phyloP scores from a whole-genome alignment of 35 echinoderm and acorn worm genomes.

The Anneissia japonica region DNA sequence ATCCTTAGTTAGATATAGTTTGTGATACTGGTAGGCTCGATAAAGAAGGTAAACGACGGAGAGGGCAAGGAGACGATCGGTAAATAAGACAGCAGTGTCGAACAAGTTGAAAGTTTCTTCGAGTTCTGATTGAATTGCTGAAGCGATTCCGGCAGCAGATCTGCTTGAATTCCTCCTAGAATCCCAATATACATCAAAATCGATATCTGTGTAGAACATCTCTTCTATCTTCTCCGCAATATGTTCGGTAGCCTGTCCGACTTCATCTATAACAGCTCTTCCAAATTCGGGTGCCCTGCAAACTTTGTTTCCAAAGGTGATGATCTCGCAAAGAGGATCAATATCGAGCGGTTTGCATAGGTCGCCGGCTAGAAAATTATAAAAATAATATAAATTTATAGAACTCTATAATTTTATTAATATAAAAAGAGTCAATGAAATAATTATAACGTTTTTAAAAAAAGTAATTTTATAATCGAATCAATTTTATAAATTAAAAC shows the following conservation, averaged over 20 bases:
- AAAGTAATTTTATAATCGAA: too few relatives aligned
- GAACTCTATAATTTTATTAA: too few relatives aligned
- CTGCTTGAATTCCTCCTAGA: conserved; percentile 27
- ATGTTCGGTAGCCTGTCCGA: background rate
- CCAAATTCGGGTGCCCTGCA: background rate
- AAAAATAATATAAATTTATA: background rate
- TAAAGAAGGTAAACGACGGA: conserved; percentile 64
- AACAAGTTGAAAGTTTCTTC: conserved; percentile 23
- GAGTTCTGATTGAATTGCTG: conserved; percentile 57
- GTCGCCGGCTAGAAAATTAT: background rate
- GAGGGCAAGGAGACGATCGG: conserved; percentile 66
- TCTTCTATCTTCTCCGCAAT: conserved; percentile 19
- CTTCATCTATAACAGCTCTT: conserved; percentile 15
- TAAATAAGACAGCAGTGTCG: conserved; percentile 37
- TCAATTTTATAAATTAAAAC: too few relatives aligned
- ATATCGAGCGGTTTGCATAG: background rate
- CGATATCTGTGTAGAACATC: conserved; percentile 47
- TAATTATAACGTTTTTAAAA: too few relatives aligned
- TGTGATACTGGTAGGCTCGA: conserved; percentile 67
- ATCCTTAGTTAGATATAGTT: conserved; percentile 75
- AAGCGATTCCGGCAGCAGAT: conserved; percentile 36
- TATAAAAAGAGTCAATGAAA: too few relatives aligned
- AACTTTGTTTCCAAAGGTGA: background rate
- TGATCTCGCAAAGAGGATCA: background rate
- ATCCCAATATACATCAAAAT: conserved; percentile 50